These are phyloP conservation scores for Trypoxylus dichotomus DNA, from an alignment of 1,140 invertebrate genomes.

Conservation along the genomic window DNA sequence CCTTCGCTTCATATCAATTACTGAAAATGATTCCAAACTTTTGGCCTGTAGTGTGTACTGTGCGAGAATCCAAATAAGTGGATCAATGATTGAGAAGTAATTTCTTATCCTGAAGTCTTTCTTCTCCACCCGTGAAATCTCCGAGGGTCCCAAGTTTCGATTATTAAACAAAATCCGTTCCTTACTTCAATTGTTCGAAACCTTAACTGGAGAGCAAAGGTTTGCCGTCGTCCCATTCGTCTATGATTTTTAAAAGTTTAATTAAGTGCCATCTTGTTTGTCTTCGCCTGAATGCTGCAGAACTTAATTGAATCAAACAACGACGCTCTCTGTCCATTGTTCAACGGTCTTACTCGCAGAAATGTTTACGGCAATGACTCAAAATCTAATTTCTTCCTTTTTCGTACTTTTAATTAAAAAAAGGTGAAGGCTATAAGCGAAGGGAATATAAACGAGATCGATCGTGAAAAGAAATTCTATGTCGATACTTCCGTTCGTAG, in stretches of 20 bases:
- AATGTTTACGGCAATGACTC: neutral
- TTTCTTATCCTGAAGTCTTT: too few species aligned
- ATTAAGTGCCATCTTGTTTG: neutral
- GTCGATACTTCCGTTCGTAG: neutral
- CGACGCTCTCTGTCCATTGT: neutral
- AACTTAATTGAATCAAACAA: neutral
- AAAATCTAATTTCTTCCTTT: neutral
- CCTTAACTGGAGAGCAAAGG: too few species aligned
- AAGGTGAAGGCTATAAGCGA: neutral
- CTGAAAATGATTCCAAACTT: too few species aligned
- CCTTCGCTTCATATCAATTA: too few species aligned
- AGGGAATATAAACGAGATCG: neutral
- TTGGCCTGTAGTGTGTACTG: too few species aligned
- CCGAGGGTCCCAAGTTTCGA: too few species aligned
- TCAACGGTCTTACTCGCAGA: neutral
- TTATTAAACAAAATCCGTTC: too few species aligned
- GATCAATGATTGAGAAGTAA: too few species aligned
- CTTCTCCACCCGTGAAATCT: too few species aligned
- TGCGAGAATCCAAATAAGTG: too few species aligned
- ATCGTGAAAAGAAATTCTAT: neutral
- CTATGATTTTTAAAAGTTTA: neutral
- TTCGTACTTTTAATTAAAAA: neutral
- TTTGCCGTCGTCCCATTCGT: too few species aligned
- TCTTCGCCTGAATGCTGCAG: neutral
- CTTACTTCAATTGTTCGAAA: too few species aligned